A percentile compares a stretch with the other conserved stretches of the same genome.
These are phyloP conservation scores for Syngnathus scovelli DNA, from an alignment of 2,113 vertebrate species.

Conservation along the genomic window DNA sequence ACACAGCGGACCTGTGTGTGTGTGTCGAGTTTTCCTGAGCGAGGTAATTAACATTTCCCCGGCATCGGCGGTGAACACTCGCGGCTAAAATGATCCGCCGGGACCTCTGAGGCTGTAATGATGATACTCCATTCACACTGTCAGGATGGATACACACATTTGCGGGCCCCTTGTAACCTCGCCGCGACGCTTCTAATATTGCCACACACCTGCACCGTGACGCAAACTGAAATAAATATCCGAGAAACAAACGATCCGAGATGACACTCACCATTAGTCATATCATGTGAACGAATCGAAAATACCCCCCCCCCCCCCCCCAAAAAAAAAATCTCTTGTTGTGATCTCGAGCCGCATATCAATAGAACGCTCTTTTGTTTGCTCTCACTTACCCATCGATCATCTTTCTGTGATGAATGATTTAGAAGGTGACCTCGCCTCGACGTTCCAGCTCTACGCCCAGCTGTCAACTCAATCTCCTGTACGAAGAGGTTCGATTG, in stretches of 20 bases:
- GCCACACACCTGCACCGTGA: neutral
- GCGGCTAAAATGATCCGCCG: slow-evolving; percentile 38
- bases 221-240: neutral
- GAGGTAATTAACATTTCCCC: slow-evolving; percentile 53
- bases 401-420: slow-evolving; percentile 35
- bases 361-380: slow-evolving; percentile 1
- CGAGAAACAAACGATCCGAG: neutral
- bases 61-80: slow-evolving; percentile 37
- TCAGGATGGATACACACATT: neutral
- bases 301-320: neutral
- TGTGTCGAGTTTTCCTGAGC: slow-evolving; percentile 27
- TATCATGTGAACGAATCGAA: neutral
- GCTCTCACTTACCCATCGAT: slow-evolving; percentile 19
- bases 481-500: neutral
- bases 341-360: neutral
- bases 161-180: neutral
- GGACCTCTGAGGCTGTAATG: slow-evolving; percentile 34
- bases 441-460: slow-evolving; percentile 19
- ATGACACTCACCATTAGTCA: neutral
- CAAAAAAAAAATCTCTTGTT: slow-evolving; percentile 6
- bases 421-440: slow-evolving; percentile 46
- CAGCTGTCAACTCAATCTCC: slow-evolving; percentile 29
- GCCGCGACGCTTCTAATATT: neutral
- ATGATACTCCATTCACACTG: slow-evolving; percentile 12
- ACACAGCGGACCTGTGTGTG: neutral